These are phyloP conservation scores for Sminthopsis crassicaudata DNA, from an alignment of 2,113 vertebrate species.

Conservation along the genomic window DNA sequence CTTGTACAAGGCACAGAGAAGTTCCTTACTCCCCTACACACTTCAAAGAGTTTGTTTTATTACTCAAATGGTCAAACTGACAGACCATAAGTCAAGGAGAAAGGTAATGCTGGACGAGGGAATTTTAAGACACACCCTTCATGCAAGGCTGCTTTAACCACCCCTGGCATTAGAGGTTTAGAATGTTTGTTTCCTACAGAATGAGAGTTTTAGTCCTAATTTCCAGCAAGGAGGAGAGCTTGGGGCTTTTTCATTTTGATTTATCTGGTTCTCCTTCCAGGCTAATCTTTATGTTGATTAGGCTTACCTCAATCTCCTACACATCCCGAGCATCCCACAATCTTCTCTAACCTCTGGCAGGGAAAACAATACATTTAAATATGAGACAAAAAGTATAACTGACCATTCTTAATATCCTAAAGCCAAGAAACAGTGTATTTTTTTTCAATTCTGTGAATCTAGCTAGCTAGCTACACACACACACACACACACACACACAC, in stretches of 20 bases:
- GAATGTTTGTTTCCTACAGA: constrained; percentile 56
- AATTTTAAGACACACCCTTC: constrained; percentile 33
- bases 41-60: constrained; percentile 80
- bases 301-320: constrained; percentile 39
- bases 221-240: constrained; percentile 35
- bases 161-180: constrained; percentile 31
- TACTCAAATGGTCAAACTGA: constrained; percentile 71
- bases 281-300: constrained; percentile 23
- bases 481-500: too few species aligned
- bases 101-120: constrained; percentile 71
- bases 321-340: background rate
- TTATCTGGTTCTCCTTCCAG: constrained; percentile 39
- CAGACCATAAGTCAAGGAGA: constrained; percentile 72
- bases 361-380: constrained; percentile 50
- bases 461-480: background rate
- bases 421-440: background rate
- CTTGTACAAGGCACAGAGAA: constrained; percentile 73
- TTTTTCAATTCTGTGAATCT: background rate
- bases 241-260: constrained; percentile 16
- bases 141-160: constrained; percentile 31
- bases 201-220: constrained; percentile 7
- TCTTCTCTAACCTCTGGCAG: constrained; percentile 30
- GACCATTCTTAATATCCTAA: background rate
- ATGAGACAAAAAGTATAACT: constrained; percentile 1
- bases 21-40: constrained; percentile 73